Conservation (phyloP, 2,888 invertebrate genomes). For the Lasioglossum pauxillum region DNA sequence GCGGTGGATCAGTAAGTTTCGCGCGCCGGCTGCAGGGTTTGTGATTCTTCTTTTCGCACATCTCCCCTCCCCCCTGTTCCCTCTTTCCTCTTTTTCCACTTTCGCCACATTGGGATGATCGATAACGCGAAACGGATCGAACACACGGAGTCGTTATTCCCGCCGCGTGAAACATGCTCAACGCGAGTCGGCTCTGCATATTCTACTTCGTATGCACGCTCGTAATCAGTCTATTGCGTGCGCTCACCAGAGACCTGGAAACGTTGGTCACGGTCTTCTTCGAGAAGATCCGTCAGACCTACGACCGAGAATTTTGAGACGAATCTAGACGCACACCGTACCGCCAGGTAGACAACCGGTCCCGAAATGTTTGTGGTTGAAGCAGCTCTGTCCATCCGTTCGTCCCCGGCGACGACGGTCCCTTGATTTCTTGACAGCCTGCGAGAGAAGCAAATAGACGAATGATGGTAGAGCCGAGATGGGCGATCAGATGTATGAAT, state of each 20-base stretch:
- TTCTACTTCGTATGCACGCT: constrained; percentile 54
- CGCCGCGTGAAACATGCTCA: constrained; percentile 36
- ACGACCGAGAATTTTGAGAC: constrained; percentile 17
- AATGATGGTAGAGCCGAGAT: constrained; percentile 83
- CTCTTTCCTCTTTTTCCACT: neutral
- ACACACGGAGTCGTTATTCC: neutral
- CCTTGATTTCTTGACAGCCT: neutral
- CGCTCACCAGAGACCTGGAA: constrained; percentile 35
- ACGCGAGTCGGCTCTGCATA: constrained; percentile 46
- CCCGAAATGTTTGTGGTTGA: neutral
- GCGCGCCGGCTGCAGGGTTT: neutral
- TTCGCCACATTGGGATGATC: neutral
- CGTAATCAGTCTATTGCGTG: constrained; percentile 35
- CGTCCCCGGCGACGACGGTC: neutral
- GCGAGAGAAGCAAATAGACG: constrained; percentile 38
- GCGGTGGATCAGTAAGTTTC: neutral
- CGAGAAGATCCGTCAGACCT: constrained; percentile 26
- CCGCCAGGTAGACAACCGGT: neutral
- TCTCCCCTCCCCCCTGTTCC: neutral
- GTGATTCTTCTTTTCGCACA: constrained; percentile 10
- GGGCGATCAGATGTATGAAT: constrained; percentile 73
- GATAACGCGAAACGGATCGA: neutral
- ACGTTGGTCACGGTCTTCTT: constrained; percentile 22
- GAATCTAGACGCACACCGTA: neutral
- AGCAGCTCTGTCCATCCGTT: neutral